Conservation (phyloP, 2,113 vertebrate species). For the Addax nasomaculatus region DNA sequence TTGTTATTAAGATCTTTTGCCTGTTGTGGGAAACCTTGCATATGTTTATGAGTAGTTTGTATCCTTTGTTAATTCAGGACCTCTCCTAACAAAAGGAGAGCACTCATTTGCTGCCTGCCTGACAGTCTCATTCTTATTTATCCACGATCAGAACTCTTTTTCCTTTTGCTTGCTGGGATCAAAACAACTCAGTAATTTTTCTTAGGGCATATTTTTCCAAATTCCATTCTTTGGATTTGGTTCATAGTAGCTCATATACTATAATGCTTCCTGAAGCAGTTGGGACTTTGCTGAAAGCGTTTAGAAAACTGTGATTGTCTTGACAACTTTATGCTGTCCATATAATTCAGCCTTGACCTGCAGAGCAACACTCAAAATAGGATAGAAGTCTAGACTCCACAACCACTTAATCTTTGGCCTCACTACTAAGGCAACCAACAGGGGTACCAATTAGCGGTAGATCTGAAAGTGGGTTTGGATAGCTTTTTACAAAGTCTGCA, state of each 20-base stretch:
- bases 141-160: not conserved
- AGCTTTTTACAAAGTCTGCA: not conserved
- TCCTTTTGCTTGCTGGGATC: not conserved
- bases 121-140: not conserved
- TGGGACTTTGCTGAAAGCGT: not conserved
- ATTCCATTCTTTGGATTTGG: not conserved
- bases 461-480: not conserved
- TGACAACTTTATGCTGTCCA: not conserved
- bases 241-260: not conserved
- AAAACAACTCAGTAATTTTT: not conserved
- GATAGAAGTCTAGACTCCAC: not conserved
- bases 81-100: not conserved
- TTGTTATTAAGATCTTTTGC: not conserved
- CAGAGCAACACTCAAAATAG: not conserved
- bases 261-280: not conserved
- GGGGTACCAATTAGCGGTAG: slow-evolving; percentile 1
- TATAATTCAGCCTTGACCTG: not conserved
- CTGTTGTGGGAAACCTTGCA: not conserved
- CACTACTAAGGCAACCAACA: not conserved
- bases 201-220: not conserved
- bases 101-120: not conserved
- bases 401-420: slow-evolving; percentile 43
- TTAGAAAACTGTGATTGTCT: not conserved
- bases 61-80: not conserved
- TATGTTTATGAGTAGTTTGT: not conserved